A percentile compares a stretch with the other conserved stretches of the same genome.
Conservation (phyloP, 64 coral and sea anemone species). For the Catalaphyllia jardinei region DNA sequence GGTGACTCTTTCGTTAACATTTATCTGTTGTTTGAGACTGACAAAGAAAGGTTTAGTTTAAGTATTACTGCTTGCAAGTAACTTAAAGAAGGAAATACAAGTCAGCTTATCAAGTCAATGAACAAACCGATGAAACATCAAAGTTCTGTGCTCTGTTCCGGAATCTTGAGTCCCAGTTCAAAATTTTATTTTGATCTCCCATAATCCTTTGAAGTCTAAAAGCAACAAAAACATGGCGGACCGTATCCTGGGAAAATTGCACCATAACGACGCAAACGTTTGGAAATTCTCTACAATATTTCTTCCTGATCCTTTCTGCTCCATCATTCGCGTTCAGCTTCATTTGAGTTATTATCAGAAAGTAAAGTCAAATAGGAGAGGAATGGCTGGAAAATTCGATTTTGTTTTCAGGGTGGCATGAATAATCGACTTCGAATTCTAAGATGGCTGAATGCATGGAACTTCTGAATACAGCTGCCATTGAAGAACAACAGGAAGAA, state of each 20-base stretch:
- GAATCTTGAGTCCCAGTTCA: neutral
- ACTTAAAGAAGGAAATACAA: too few relatives aligned
- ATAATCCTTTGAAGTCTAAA: neutral
- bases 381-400: neutral
- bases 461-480: slow-evolving; percentile 3
- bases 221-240: neutral
- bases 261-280: neutral
- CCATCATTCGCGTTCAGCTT: neutral
- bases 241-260: neutral
- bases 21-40: too few relatives aligned
- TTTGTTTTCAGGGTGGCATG: neutral
- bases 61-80: too few relatives aligned
- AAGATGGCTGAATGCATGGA: slow-evolving; percentile 65
- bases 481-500: slow-evolving; percentile 80
- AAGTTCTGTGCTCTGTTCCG: neutral
- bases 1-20: too few relatives aligned
- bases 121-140: too few relatives aligned
- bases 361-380: neutral
- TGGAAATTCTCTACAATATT: neutral
- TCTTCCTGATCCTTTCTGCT: neutral
- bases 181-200: neutral
- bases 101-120: too few relatives aligned
- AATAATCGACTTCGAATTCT: neutral
- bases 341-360: neutral
- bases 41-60: too few relatives aligned